Percentiles rank a stretch among this genome's conserved stretches.
Evolutionary conservation across 2,888 invertebrate genomes (phyloP).

Genomic region (Cinara cedri): DNA sequence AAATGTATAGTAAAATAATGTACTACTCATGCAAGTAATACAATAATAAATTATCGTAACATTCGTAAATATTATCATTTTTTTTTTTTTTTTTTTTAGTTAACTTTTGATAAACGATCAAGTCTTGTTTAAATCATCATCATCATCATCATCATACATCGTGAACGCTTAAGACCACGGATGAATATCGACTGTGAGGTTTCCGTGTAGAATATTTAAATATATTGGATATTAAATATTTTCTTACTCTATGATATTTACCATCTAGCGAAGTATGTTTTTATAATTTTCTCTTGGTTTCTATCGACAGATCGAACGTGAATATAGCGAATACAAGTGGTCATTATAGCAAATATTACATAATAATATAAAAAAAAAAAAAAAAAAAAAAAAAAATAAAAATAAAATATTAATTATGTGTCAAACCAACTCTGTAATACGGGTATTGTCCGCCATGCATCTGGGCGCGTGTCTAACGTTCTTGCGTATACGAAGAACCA

Average conservation of each 20-base stretch:
- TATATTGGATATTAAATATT: not conserved
- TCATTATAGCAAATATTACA: no score
- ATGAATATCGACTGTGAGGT: constrained; percentile 14
- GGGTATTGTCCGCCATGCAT: not conserved
- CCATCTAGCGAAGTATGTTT: constrained; percentile 46
- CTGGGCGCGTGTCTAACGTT: constrained; percentile 5
- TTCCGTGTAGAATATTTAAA: not conserved
- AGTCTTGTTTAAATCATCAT: constrained; percentile 56
- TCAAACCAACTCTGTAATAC: no score
- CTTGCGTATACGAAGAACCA: not conserved
- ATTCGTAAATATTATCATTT: constrained; percentile 38
- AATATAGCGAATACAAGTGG: no score
- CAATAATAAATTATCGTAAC: constrained; percentile 41
- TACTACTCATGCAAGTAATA: constrained; percentile 57
- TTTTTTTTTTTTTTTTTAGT: constrained; percentile 33
- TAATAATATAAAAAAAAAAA: no score
- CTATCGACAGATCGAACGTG: no score
- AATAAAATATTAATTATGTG: no score
- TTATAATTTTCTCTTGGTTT: not conserved
- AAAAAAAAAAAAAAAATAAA: not conserved
- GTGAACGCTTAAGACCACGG: constrained; percentile 40
- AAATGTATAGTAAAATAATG: constrained; percentile 32
- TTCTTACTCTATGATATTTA: not conserved
- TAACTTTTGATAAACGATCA: constrained; percentile 36
- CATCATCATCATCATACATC: constrained; percentile 31